phyloP scores from a whole-genome alignment of 2,797 vertebrate genomes.

The Hirundo rustica region DNA sequence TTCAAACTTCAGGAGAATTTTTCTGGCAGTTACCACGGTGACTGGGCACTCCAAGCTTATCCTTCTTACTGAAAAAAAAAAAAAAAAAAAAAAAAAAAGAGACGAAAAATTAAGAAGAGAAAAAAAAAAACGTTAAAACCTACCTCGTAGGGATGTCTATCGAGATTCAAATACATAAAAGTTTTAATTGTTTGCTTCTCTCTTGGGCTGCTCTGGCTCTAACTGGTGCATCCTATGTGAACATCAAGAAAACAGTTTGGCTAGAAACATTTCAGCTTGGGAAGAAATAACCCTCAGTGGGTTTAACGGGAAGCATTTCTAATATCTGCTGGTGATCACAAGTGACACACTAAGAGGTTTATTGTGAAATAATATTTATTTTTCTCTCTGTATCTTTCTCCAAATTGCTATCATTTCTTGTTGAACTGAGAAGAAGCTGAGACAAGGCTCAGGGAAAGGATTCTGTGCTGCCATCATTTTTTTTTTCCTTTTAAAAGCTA shows the following conservation, averaged over 20 bases:
- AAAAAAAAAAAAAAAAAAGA: background rate
- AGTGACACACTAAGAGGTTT: background rate
- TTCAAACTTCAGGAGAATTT: conserved; percentile 99
- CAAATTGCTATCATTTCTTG: background rate
- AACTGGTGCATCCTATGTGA: background rate
- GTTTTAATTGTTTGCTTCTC: conserved; percentile 53
- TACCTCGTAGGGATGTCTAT: conserved; percentile 67
- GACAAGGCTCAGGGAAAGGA: background rate
- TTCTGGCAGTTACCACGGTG: conserved; percentile 99
- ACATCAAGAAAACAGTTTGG: background rate
- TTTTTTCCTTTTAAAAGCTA: background rate
- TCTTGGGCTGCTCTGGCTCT: background rate
- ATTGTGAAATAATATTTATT: background rate
- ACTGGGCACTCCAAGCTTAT: conserved; percentile 96
- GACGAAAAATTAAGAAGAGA: background rate
- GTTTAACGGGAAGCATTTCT: background rate
- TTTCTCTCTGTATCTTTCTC: background rate
- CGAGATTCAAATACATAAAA: background rate
- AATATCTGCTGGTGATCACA: background rate
- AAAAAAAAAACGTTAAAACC: conserved; percentile 73
- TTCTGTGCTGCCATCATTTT: background rate
- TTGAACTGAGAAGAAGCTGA: background rate
- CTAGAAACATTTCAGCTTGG: background rate
- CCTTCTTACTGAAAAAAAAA: conserved; percentile 86
- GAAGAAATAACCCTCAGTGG: background rate